Conservation (phyloP, 1,140 invertebrate species). For the Bradysia coprophila region DNA sequence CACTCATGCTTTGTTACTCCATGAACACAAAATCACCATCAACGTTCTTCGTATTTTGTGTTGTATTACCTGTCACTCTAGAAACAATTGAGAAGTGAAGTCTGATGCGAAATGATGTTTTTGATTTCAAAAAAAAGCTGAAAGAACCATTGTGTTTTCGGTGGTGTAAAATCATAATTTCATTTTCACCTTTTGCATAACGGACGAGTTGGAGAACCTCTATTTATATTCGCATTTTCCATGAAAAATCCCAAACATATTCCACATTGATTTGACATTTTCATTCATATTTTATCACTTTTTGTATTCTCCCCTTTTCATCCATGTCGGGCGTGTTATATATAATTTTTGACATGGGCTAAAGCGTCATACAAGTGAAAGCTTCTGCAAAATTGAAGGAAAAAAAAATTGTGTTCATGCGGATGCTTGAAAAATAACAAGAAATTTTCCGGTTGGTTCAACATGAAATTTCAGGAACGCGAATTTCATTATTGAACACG, state of each 20-base stretch:
- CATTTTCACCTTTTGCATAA: neutral
- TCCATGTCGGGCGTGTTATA: too few species aligned
- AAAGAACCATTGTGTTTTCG: neutral
- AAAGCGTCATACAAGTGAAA: neutral
- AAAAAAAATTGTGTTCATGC: too few species aligned
- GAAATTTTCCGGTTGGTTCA: neutral
- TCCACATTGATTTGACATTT: neutral
- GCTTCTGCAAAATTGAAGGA: neutral
- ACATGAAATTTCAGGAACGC: neutral
- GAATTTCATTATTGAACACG: neutral
- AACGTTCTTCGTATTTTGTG: too few species aligned
- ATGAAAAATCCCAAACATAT: neutral
- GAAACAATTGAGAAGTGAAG: neutral
- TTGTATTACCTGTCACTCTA: neutral
- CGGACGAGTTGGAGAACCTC: neutral
- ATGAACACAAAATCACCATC: too few species aligned
- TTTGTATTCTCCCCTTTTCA: neutral
- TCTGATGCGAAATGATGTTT: neutral
- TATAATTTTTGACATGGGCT: neutral
- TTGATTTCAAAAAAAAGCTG: neutral
- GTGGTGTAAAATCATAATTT: neutral
- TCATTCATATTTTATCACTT: neutral
- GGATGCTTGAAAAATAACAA: neutral
- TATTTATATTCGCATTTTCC: too few species aligned
- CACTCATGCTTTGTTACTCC: too few species aligned